Evolutionary conservation across 2,113 vertebrate species (phyloP).

Genomic region (Lycaon pictus): DNA sequence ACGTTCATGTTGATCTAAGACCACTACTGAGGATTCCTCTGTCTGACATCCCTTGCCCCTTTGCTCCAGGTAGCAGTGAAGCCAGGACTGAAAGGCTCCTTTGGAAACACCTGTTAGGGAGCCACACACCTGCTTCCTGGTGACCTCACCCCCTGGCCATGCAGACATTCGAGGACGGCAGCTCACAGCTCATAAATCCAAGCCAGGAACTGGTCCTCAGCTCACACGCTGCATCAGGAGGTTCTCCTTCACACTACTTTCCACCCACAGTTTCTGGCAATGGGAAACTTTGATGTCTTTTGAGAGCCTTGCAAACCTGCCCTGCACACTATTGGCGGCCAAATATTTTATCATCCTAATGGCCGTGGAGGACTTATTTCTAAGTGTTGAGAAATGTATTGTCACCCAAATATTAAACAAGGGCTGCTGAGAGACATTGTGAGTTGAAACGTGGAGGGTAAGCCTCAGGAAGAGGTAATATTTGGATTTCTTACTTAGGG

Average conservation of each 20-base stretch:
- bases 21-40: not conserved
- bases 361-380: not conserved
- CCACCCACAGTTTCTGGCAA: not conserved
- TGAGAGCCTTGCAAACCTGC: slow-evolving; percentile 48
- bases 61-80: not conserved
- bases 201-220: not conserved
- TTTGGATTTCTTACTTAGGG: not conserved
- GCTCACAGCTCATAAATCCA: slow-evolving; percentile 72
- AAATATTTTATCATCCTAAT: not conserved
- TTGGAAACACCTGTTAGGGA: slow-evolving; percentile 50
- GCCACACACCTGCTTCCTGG: slow-evolving; percentile 28
- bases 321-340: not conserved
- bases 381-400: slow-evolving; percentile 9
- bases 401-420: not conserved
- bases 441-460: not conserved
- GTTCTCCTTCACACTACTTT: not conserved
- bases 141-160: slow-evolving; percentile 42
- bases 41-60: not conserved
- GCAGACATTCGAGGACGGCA: not conserved
- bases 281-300: slow-evolving; percentile 12
- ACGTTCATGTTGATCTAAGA: slow-evolving; percentile 13
- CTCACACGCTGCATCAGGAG: not conserved
- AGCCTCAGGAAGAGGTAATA: not conserved
- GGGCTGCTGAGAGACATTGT: not conserved
- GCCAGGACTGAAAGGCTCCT: not conserved